Percentiles rank a stretch among this genome's conserved stretches.
Conservation (phyloP, 2,888 invertebrate species). For the Eucera pruinosa region DNA sequence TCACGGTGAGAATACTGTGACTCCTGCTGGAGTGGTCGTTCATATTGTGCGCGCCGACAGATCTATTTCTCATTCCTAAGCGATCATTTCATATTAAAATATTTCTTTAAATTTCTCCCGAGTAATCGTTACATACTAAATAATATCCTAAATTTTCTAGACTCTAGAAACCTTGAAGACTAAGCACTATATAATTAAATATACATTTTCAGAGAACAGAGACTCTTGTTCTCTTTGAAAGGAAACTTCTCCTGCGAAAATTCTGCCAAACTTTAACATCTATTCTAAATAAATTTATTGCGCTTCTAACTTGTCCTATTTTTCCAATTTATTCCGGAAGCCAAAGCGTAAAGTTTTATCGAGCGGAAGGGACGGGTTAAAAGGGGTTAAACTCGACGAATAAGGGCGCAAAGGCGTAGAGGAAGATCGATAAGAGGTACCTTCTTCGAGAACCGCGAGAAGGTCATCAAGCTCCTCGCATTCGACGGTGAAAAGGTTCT, state of each 20-base stretch:
- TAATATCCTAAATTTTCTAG: too few relatives aligned
- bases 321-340: too few relatives aligned
- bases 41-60: constrained; percentile 96
- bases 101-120: neutral
- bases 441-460: constrained; percentile 97
- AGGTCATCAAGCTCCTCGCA: constrained; percentile 97
- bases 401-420: constrained; percentile 16
- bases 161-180: too few relatives aligned
- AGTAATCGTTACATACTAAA: too few relatives aligned
- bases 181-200: too few relatives aligned
- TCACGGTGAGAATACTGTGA: constrained; percentile 95
- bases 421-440: constrained; percentile 84
- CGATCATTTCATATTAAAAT: neutral
- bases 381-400: constrained; percentile 19
- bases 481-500: constrained; percentile 97
- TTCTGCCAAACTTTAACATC: too few relatives aligned
- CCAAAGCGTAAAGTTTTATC: too few relatives aligned
- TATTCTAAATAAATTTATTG: too few relatives aligned
- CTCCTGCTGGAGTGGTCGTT: constrained; percentile 97
- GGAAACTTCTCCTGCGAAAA: too few relatives aligned
- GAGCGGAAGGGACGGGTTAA: constrained; percentile 26
- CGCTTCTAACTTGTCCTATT: too few relatives aligned
- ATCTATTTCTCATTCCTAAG: constrained; percentile 94
- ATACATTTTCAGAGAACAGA: too few relatives aligned
- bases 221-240: too few relatives aligned